phyloP scores from a whole-genome alignment of 2,113 vertebrate genomes.

The Myrmophylax atrothorax region DNA sequence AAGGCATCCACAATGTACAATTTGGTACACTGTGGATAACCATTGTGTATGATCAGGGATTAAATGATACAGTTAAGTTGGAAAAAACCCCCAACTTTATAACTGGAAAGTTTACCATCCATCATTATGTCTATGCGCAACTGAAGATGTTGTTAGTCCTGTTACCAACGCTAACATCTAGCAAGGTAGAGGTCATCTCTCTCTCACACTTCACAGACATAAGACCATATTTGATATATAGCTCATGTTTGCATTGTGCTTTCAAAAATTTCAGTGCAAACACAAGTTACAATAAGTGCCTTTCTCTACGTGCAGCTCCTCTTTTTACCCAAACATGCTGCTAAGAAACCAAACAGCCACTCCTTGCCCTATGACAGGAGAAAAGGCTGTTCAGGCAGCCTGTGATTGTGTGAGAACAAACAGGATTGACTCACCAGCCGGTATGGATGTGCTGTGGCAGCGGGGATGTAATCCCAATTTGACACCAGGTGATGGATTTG shows the following conservation, averaged over 20 bases:
- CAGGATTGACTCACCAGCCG: constrained; percentile 23
- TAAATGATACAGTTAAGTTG: background rate
- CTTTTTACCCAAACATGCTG: background rate
- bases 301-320: background rate
- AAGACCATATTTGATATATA: background rate
- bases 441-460: background rate
- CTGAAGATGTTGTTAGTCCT: background rate
- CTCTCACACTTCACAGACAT: constrained; percentile 33
- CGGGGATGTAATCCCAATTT: background rate
- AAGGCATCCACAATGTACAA: background rate
- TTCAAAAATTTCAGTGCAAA: constrained; percentile 67
- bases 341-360: constrained; percentile 27
- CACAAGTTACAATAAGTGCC: constrained; percentile 31
- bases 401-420: constrained; percentile 24
- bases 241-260: constrained; percentile 47
- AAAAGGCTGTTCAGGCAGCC: background rate
- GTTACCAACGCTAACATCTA: constrained; percentile 13
- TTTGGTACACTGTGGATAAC: background rate
- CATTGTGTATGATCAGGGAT: background rate
- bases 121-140: background rate
- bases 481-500: constrained; percentile 22
- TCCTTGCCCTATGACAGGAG: constrained; percentile 36
- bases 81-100: background rate
- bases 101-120: background rate
- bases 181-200: constrained; percentile 17